A percentile compares a stretch with the other conserved stretches of the same genome.
Conservation (phyloP, 2,797 vertebrate species). For the Neostethus bicornis region DNA sequence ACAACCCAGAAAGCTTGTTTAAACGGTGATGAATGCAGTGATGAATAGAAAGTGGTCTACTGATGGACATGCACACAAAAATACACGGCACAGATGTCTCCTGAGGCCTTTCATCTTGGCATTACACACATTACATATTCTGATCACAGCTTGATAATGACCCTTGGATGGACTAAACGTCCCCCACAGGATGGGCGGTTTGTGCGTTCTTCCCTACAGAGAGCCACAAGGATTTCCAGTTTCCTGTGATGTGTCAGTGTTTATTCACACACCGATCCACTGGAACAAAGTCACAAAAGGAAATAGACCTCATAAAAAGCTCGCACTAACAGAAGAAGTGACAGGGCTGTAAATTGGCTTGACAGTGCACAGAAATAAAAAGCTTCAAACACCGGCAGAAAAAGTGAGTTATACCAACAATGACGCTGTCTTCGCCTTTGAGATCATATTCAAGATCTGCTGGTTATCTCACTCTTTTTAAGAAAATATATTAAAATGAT, state of each 20-base stretch:
- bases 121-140: constrained; percentile 52
- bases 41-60: constrained; percentile 37
- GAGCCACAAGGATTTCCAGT: constrained; percentile 29
- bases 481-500: neutral
- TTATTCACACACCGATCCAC: constrained; percentile 28
- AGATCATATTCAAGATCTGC: neutral
- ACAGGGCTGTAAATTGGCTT: neutral
- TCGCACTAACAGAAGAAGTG: constrained; percentile 10
- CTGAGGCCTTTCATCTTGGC: constrained; percentile 58
- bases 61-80: constrained; percentile 40
- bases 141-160: constrained; percentile 63
- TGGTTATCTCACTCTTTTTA: neutral
- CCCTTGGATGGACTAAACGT: constrained; percentile 55
- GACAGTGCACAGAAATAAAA: constrained; percentile 6
- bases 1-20: constrained; percentile 50
- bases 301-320: constrained; percentile 4
- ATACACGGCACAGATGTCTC: constrained; percentile 36
- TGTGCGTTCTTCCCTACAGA: constrained; percentile 18
- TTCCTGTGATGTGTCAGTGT: constrained; percentile 51
- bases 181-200: constrained; percentile 28
- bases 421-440: neutral
- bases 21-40: constrained; percentile 52
- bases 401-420: neutral
- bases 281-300: constrained; percentile 40
- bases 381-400: neutral